Percentiles rank a stretch among this genome's conserved stretches.
phyloP scores from a whole-genome alignment of 2,888 invertebrate species.

The Chromoteleia sp. region DNA sequence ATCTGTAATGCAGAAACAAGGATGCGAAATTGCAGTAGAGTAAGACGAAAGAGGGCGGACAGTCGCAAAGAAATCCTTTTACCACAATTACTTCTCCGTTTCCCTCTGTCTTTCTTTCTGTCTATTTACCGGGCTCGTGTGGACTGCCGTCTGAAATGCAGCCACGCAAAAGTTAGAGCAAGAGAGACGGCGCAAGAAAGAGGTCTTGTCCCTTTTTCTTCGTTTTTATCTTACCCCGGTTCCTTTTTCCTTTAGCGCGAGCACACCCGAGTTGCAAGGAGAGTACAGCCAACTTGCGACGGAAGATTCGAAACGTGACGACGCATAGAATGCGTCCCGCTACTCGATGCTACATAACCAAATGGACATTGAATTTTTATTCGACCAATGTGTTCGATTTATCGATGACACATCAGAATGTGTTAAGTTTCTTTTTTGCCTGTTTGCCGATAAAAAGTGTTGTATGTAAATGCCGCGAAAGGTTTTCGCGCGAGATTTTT shows the following conservation, averaged over 20 bases:
- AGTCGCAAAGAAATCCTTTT: conserved; percentile 71
- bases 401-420: conserved; percentile 41
- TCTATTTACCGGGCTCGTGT: conserved; percentile 65
- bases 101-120: conserved; percentile 65
- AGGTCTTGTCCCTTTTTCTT: conserved; percentile 37
- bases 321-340: conserved; percentile 61
- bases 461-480: conserved; percentile 18
- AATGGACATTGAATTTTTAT: conserved; percentile 65
- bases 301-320: conserved; percentile 65
- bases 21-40: conserved; percentile 54
- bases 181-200: conserved; percentile 16
- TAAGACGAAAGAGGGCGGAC: conserved; percentile 60
- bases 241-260: conserved; percentile 56
- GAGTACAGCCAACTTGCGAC: conserved; percentile 58
- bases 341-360: conserved; percentile 38
- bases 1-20: conserved; percentile 53
- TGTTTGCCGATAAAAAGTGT: conserved; percentile 9
- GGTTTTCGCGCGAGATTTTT: conserved; percentile 1
- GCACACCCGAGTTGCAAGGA: conserved; percentile 43
- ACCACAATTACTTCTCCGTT: conserved; percentile 71
- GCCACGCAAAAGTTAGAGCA: conserved; percentile 54
- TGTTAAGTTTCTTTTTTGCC: conserved; percentile 29
- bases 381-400: conserved; percentile 60
- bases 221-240: conserved; percentile 53
- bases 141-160: conserved; percentile 66